Evolutionary conservation across 2,797 vertebrate species (phyloP).

Genomic region (Pangasius macronema): DNA sequence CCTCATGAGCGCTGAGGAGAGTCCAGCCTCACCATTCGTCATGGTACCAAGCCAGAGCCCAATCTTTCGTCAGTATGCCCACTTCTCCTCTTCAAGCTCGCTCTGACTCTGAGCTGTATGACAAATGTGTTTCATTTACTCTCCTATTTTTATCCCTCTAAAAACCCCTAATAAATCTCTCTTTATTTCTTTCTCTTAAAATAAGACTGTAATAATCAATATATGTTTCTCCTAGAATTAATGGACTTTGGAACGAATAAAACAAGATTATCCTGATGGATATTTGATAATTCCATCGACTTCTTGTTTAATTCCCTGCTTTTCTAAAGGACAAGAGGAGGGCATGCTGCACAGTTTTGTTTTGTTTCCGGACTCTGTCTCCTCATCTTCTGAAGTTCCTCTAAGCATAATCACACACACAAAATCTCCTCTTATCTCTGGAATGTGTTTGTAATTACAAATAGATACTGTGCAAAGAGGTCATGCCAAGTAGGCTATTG

Average conservation of each 20-base stretch:
- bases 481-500: slow-evolving; percentile 25
- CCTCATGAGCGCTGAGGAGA: slow-evolving; percentile 64
- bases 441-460: slow-evolving; percentile 48
- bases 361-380: slow-evolving; percentile 30
- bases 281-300: neutral
- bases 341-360: slow-evolving; percentile 3
- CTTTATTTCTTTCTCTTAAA: neutral
- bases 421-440: slow-evolving; percentile 42
- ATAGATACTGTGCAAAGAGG: slow-evolving; percentile 16
- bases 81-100: neutral
- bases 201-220: neutral
- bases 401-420: slow-evolving; percentile 21
- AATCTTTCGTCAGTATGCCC: neutral
- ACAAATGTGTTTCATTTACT: slow-evolving; percentile 10
- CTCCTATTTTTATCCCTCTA: neutral
- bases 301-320: neutral
- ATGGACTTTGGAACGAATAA: neutral
- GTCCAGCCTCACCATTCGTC: slow-evolving; percentile 49
- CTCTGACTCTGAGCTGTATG: neutral
- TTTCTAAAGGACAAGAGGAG: neutral
- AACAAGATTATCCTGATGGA: neutral
- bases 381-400: slow-evolving; percentile 14
- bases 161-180: neutral
- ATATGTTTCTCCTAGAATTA: neutral
- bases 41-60: slow-evolving; percentile 16